Base-by-base conservation (phyloP, 2,888 invertebrate species). In the Mimas tiliae region DNA sequence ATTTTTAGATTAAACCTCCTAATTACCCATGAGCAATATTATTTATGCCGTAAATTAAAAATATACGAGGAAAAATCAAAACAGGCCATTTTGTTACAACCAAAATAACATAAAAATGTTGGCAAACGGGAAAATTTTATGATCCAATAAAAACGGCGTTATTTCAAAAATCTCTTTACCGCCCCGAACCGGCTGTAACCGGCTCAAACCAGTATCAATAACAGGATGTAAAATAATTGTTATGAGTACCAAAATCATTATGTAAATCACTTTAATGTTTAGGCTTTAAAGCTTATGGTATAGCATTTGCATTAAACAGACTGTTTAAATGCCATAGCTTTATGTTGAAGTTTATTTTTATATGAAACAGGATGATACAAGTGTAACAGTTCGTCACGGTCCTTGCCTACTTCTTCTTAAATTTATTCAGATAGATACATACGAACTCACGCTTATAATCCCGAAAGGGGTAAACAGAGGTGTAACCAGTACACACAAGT, bases 131-230 rank as follows among this genome's bases (percentile, higher is more conserved):
- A 58, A 58, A 38, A 42, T 58, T 42, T 58, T 58, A 58, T 58
- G 38, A 38, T 14, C 42, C 58, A 58, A 58, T 58, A 58, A 58
- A 58, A 58, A 58, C 38, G 19, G 42, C 58, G 19, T 58, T 65
- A 65, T 65, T 65, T 65, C 47, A 48, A 65, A 58, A 47, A 65
- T 65, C 65, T 58, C 55, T 65, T 65, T 58, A 65, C 58, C 48
- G 65, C 34, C 34, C n/a, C 55, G 48, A 58, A 19, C 55, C 47
- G 55, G 16, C 48, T n/a, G 34, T 48, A 58, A 58, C 65, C 38
- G 48, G 58, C 55, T 12, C 48, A 48, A n/a, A 21, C 16, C 65
- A 16, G 58, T 58, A 42, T 58, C 58, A 58, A 58, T 58, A 58
- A 58, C 58, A 12, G 58, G 58, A 58, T 58, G 42, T 42, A 58